Conservation (phyloP, 1,140 invertebrate species). For the Drosophila orena region DNA sequence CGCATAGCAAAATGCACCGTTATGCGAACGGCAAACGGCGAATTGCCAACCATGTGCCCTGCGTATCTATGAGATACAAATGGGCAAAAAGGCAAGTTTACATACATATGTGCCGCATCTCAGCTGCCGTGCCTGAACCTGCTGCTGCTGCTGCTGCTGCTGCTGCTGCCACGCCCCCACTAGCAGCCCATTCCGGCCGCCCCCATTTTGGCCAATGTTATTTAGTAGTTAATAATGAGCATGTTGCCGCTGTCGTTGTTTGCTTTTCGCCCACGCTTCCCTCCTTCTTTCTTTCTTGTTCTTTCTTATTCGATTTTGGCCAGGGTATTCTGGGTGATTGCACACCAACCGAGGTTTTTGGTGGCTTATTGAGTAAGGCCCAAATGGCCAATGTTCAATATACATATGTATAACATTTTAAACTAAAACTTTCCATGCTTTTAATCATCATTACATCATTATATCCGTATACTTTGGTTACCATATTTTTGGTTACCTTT, state of each 20-base stretch:
- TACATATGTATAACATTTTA: too few species aligned
- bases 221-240: slow-evolving; percentile 83
- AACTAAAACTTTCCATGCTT: too few species aligned
- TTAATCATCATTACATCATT: too few species aligned
- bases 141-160: neutral
- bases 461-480: too few species aligned
- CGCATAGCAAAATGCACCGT: slow-evolving; percentile 80
- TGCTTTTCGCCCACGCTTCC: slow-evolving; percentile 42
- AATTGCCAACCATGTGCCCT: slow-evolving; percentile 23
- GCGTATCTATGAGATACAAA: slow-evolving; percentile 81
- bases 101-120: slow-evolving; percentile 70
- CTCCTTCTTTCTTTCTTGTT: neutral
- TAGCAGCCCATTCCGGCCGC: neutral
- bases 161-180: slow-evolving; percentile 8
- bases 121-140: neutral
- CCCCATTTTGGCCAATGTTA: slow-evolving; percentile 69
- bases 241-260: slow-evolving; percentile 77
- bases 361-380: too few species aligned
- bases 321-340: neutral
- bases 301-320: neutral
- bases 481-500: neutral
- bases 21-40: slow-evolving; percentile 47
- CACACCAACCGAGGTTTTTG: too few species aligned
- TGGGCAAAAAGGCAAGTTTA: slow-evolving; percentile 58
- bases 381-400: too few species aligned